Evolutionary conservation across 2,113 vertebrate genomes (phyloP).

Genomic region (Lethenteron reissneri): DNA sequence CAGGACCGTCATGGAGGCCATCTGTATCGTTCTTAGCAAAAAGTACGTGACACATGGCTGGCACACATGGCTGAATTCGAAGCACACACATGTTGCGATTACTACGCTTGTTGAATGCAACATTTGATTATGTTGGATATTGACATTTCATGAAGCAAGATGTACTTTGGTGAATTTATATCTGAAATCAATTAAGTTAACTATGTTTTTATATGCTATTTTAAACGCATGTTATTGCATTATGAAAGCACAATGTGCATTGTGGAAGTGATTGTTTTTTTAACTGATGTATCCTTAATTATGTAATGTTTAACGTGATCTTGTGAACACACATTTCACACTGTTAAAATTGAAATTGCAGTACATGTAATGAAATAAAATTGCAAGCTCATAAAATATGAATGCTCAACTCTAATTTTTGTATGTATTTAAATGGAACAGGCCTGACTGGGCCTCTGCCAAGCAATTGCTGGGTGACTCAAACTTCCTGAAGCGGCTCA

Average conservation of each 20-base stretch:
- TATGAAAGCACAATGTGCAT: too few relatives aligned
- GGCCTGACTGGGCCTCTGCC: conserved; percentile 39
- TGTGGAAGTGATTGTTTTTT: conserved; percentile 6
- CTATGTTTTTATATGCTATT: too few relatives aligned
- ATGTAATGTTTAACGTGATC: neutral
- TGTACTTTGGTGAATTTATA: neutral
- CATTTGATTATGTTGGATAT: too few relatives aligned
- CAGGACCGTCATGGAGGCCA: conserved; percentile 51
- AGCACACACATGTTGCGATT: too few relatives aligned
- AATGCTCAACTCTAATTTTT: too few relatives aligned
- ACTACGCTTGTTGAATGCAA: too few relatives aligned
- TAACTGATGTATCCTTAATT: neutral
- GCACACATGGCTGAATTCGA: neutral
- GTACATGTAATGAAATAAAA: neutral
- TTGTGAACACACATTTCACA: neutral
- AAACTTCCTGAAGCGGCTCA: conserved; percentile 37
- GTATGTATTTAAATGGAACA: conserved; percentile 13
- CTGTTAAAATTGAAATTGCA: neutral
- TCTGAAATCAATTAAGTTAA: neutral
- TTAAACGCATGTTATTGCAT: too few relatives aligned
- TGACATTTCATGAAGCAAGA: too few relatives aligned
- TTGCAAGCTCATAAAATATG: too few relatives aligned
- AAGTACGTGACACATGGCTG: conserved; percentile 27
- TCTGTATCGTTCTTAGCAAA: conserved; percentile 39
- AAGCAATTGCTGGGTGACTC: conserved; percentile 45